Conservation (phyloP, 2,113 vertebrate species). For the Phylloscopus trochiloides region DNA sequence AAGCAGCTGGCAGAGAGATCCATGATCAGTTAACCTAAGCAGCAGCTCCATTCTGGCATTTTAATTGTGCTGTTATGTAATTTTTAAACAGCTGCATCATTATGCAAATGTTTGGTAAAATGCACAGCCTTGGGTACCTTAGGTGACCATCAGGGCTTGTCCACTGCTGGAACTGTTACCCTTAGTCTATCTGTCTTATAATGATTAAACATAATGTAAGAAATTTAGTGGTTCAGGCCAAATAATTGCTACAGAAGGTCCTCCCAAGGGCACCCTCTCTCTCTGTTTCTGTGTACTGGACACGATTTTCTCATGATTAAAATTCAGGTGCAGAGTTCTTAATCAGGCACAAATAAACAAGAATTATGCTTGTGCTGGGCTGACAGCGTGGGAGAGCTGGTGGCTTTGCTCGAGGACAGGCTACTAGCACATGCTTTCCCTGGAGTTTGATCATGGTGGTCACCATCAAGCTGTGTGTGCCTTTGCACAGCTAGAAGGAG, state of each 20-base stretch:
- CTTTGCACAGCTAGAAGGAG: background rate
- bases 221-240: constrained; percentile 14
- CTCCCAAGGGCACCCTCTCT: constrained; percentile 33
- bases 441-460: background rate
- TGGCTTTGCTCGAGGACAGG: background rate
- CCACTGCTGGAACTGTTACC: constrained; percentile 1
- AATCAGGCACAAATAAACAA: constrained; percentile 10
- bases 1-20: background rate
- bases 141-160: constrained; percentile 22
- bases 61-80: constrained; percentile 30
- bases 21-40: background rate
- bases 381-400: background rate
- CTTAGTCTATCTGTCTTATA: constrained; percentile 2
- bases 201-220: constrained; percentile 61
- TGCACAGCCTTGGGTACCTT: background rate
- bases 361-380: background rate
- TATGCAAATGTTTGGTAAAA: constrained; percentile 22
- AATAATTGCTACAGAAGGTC: constrained; percentile 39
- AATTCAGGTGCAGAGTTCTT: constrained; percentile 29
- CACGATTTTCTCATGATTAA: constrained; percentile 49
- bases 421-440: background rate
- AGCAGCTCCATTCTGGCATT: constrained; percentile 1
- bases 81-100: constrained; percentile 27
- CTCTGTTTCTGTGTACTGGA: background rate
- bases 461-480: rapidly evolving